These are phyloP conservation scores for Leucophenga maculata DNA, from an alignment of 2,888 invertebrate species.

Conservation along the genomic window DNA sequence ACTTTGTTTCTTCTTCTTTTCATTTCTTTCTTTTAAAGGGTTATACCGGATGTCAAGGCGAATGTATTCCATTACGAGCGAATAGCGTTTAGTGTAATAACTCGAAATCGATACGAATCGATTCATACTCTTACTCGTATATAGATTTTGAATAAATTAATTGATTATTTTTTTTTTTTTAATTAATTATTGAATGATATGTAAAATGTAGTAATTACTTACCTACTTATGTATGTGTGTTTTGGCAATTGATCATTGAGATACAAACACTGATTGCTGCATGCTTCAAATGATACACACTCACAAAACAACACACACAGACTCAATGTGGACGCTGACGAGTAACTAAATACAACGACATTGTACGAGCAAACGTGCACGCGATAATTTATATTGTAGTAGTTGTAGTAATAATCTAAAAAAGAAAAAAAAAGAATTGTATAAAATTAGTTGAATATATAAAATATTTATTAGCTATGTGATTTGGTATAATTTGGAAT, in stretches of 20 bases:
- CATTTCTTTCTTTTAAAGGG: constrained; percentile 70
- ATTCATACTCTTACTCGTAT: constrained; percentile 26
- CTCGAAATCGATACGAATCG: constrained; percentile 35
- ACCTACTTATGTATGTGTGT: too few species aligned
- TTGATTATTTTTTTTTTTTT: too few species aligned
- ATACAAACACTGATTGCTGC: background rate
- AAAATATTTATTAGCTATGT: too few species aligned
- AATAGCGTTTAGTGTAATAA: constrained; percentile 74
- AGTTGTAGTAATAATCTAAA: too few species aligned
- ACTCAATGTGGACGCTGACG: background rate
- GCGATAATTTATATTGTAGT: too few species aligned
- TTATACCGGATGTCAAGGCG: constrained; percentile 74
- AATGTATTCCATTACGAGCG: constrained; percentile 77
- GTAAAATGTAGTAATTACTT: background rate
- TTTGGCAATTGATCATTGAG: too few species aligned
- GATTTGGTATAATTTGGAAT: too few species aligned
- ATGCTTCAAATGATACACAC: background rate
- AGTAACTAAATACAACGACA: constrained; percentile 1
- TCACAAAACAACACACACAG: background rate
- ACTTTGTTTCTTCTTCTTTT: constrained; percentile 57
- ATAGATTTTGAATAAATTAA: constrained; percentile 24
- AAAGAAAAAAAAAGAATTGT: background rate
- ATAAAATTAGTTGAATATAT: background rate
- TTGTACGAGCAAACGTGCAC: background rate
- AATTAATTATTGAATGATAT: background rate